A percentile compares a stretch with the other conserved stretches of the same genome.
These are phyloP conservation scores for Macrocentrus cingulum DNA, from an alignment of 1,140 invertebrate species.

Conservation along the genomic window DNA sequence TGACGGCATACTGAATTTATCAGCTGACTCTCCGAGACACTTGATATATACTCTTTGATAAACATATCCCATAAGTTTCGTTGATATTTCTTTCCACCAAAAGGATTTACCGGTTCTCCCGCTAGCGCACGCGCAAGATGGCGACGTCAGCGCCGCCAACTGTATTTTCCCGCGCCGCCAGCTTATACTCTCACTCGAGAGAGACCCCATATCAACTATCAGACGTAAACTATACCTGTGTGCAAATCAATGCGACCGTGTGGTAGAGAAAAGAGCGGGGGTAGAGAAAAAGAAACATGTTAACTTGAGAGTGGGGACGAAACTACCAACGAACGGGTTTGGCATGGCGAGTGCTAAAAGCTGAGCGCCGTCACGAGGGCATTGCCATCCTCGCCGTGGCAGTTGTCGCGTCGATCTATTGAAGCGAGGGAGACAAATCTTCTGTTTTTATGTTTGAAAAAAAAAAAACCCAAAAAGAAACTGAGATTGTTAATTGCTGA, in stretches of 20 bases:
- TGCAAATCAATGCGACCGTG: conserved; percentile 33
- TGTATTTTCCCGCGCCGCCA: conserved; percentile 22
- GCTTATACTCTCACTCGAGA: too few species aligned
- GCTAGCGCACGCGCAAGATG: conserved; percentile 20
- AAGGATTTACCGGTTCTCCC: conserved; percentile 21
- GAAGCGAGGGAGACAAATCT: too few species aligned
- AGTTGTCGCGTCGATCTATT: conserved; percentile 19
- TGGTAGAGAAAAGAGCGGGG: conserved; percentile 34
- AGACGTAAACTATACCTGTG: conserved; percentile 17
- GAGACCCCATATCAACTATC: too few species aligned
- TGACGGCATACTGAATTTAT: conserved; percentile 11
- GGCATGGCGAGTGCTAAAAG: conserved; percentile 42
- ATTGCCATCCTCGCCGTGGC: conserved; percentile 51
- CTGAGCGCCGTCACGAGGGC: conserved; percentile 45
- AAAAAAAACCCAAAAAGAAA: too few species aligned
- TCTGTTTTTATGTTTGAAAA: background rate
- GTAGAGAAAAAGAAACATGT: background rate
- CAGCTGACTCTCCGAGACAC: conserved; percentile 8
- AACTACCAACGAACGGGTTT: conserved; percentile 20
- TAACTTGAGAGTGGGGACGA: background rate
- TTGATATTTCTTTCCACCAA: conserved; percentile 14
- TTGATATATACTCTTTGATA: background rate
- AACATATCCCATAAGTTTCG: conserved; percentile 4
- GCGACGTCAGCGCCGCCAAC: conserved; percentile 31
- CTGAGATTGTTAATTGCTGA: too few species aligned